Evolutionary conservation across 2,888 invertebrate species (phyloP).

Genomic region (Schizotus pectinicornis): DNA sequence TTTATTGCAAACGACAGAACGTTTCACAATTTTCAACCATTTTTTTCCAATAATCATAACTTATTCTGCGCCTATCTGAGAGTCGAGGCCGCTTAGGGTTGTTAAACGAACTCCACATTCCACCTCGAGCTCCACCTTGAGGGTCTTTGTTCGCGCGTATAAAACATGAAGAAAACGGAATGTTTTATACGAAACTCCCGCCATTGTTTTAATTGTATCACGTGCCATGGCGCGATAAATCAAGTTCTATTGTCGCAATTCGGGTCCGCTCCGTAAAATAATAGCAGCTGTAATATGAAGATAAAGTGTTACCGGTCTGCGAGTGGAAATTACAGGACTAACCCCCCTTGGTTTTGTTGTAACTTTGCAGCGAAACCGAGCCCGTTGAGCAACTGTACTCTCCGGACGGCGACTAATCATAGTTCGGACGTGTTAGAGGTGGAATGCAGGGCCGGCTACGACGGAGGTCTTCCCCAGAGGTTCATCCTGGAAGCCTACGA

Average conservation of each 20-base stretch:
- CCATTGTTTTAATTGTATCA: conserved; percentile 5
- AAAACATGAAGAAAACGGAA: too few species aligned
- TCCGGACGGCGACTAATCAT: conserved; percentile 70
- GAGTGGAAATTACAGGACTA: conserved; percentile 3
- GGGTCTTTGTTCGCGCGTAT: not conserved
- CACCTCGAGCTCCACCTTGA: not conserved
- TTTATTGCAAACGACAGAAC: too few species aligned
- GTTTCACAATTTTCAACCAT: too few species aligned
- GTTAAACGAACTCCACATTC: not conserved
- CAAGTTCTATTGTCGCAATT: conserved; percentile 5
- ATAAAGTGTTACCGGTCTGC: conserved; percentile 3
- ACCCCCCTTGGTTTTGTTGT: conserved; percentile 8
- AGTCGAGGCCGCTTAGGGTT: not conserved
- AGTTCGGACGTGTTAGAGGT: conserved; percentile 71
- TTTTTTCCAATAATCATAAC: too few species aligned
- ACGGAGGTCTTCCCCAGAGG: conserved; percentile 86
- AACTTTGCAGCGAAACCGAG: conserved; percentile 73
- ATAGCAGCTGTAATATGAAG: conserved; percentile 11
- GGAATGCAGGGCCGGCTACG: conserved; percentile 86
- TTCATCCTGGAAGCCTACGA: conserved; percentile 85
- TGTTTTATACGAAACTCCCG: not conserved
- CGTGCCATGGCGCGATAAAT: conserved; percentile 6
- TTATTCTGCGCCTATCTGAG: too few species aligned
- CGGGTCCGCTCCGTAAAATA: conserved; percentile 7
- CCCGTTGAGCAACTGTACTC: conserved; percentile 84